These are phyloP conservation scores for Poecilia latipinna DNA, from an alignment of 2,113 vertebrate species.

Conservation along the genomic window DNA sequence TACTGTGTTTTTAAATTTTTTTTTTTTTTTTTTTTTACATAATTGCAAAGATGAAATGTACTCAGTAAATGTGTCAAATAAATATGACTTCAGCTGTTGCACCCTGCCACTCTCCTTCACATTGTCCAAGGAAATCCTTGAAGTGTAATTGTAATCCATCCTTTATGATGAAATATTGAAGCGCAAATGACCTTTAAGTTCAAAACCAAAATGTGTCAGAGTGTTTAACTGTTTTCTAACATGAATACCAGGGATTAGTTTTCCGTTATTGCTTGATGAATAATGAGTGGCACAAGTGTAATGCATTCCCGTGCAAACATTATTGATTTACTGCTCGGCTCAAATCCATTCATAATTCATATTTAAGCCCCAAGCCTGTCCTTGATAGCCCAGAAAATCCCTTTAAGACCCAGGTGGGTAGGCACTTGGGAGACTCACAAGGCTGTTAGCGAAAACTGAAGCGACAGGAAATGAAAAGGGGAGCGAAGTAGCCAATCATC, in stretches of 20 bases:
- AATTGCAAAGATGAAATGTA: not conserved
- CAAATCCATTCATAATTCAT: constrained; percentile 73
- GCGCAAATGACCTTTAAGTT: constrained; percentile 49
- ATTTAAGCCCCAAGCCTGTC: constrained; percentile 61
- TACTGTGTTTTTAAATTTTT: too few relatives aligned
- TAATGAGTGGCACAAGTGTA: constrained; percentile 51
- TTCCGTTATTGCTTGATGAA: constrained; percentile 58
- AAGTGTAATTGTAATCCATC: constrained; percentile 27
- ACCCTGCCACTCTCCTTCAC: constrained; percentile 14
- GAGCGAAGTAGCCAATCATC: constrained; percentile 75
- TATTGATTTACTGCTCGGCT: constrained; percentile 71
- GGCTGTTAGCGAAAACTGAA: constrained; percentile 58
- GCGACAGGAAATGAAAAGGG: constrained; percentile 77
- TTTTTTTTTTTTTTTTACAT: too few relatives aligned
- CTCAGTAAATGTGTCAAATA: constrained; percentile 31
- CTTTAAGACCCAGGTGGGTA: constrained; percentile 45
- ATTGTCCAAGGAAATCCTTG: constrained; percentile 21
- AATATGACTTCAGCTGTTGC: constrained; percentile 26
- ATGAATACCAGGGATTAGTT: constrained; percentile 51
- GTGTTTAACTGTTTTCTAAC: constrained; percentile 54
- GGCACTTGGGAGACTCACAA: constrained; percentile 36
- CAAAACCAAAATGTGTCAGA: constrained; percentile 49
- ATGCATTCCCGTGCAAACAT: constrained; percentile 62
- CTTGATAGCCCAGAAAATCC: constrained; percentile 61
- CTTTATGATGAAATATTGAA: constrained; percentile 33